phyloP scores from a whole-genome alignment of 2,888 invertebrate species.

The Pimpla rufipes region DNA sequence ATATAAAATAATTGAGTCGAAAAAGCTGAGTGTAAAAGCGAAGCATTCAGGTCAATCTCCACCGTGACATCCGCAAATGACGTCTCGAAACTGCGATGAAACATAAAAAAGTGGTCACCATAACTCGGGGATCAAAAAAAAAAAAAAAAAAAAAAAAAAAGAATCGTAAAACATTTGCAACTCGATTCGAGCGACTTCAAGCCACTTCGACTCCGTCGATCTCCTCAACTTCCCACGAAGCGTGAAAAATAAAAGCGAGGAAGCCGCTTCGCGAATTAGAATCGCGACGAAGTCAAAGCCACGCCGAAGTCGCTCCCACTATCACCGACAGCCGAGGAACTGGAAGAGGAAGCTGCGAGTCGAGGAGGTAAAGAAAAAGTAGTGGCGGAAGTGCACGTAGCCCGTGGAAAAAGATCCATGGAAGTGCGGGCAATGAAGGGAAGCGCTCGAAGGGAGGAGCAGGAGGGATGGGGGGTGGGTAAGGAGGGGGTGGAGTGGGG shows the following conservation, averaged over 20 bases:
- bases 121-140: too few relatives aligned
- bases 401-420: slow-evolving; percentile 26
- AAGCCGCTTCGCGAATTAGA: slow-evolving; percentile 23
- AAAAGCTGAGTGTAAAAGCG: too few relatives aligned
- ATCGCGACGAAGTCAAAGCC: slow-evolving; percentile 58
- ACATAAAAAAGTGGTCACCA: too few relatives aligned
- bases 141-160: too few relatives aligned
- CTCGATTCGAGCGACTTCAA: slow-evolving; percentile 40
- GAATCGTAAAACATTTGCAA: slow-evolving; percentile 17
- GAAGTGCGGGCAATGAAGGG: slow-evolving; percentile 26
- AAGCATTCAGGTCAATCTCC: too few relatives aligned
- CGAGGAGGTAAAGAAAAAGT: slow-evolving; percentile 50
- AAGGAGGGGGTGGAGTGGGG: slow-evolving; percentile 4
- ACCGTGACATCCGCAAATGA: too few relatives aligned
- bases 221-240: too few relatives aligned
- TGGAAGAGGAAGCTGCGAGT: slow-evolving; percentile 24
- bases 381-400: slow-evolving; percentile 28
- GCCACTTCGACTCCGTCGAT: neutral
- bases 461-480: too few relatives aligned
- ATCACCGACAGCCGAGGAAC: slow-evolving; percentile 39
- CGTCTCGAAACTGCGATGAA: too few relatives aligned
- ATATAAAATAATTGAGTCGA: too few relatives aligned
- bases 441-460: slow-evolving; percentile 30
- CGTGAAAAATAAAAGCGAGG: neutral
- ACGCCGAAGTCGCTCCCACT: slow-evolving; percentile 21